Evolutionary conservation across 2,113 vertebrate genomes (phyloP).

Genomic region (Malurus cyaneus): DNA sequence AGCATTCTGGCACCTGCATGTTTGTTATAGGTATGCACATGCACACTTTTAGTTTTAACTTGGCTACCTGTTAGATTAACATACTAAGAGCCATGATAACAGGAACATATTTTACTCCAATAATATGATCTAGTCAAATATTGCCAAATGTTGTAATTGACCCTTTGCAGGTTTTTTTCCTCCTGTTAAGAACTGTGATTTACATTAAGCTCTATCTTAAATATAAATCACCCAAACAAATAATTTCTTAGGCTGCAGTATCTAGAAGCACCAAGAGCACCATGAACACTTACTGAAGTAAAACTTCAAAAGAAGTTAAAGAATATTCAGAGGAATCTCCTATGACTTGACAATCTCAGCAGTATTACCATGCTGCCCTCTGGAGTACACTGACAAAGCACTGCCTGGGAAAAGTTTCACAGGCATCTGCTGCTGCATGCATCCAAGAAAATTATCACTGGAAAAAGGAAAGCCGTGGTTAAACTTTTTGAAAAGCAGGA

Average conservation of each 20-base stretch:
- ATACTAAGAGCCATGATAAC: background rate
- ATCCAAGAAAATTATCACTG: background rate
- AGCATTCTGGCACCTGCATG: background rate
- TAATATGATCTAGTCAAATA: background rate
- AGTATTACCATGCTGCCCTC: slow-evolving; percentile 73
- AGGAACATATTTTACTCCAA: background rate
- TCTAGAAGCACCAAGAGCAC: background rate
- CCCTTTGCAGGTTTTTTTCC: background rate
- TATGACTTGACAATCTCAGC: background rate
- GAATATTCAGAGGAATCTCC: background rate
- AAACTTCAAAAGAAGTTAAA: background rate
- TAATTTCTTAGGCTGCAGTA: background rate
- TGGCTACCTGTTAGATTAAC: background rate
- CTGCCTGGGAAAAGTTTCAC: background rate
- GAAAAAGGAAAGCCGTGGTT: background rate
- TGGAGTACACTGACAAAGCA: slow-evolving; percentile 55
- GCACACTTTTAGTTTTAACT: background rate
- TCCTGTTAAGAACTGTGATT: background rate
- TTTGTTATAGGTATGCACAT: background rate
- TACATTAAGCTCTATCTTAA: background rate
- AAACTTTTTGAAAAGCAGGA: background rate
- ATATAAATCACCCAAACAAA: background rate
- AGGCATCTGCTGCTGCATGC: background rate
- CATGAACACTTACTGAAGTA: background rate
- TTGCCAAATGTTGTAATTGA: background rate